phyloP scores from a whole-genome alignment of 2,113 vertebrate genomes.

The Terrapene triunguis region DNA sequence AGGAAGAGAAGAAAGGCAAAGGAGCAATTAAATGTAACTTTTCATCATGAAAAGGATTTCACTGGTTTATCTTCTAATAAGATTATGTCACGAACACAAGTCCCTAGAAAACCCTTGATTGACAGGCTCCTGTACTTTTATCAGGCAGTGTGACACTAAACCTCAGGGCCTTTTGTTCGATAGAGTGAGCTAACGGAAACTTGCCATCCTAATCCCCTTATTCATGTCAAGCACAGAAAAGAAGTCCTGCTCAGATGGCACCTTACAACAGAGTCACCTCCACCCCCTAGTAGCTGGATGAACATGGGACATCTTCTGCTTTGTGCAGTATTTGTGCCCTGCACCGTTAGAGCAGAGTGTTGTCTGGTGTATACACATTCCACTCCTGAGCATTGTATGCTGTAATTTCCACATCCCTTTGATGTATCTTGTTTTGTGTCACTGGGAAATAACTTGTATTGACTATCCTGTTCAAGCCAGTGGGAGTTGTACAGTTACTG shows the following conservation, averaged over 20 bases:
- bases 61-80: slow-evolving; percentile 95
- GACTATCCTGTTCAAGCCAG: not conserved
- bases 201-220: slow-evolving; percentile 98
- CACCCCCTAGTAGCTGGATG: slow-evolving; percentile 84
- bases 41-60: slow-evolving; percentile 88
- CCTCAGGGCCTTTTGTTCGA: slow-evolving; percentile 91
- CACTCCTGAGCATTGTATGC: rapidly evolving
- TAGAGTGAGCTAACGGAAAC: slow-evolving; percentile 96
- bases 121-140: slow-evolving; percentile 97
- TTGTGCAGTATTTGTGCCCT: not conserved
- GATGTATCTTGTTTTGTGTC: rapidly evolving
- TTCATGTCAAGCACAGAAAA: slow-evolving; percentile 96
- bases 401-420: rapidly evolving
- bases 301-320: slow-evolving; percentile 76
- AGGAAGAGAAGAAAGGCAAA: slow-evolving; percentile 65
- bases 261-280: slow-evolving; percentile 84
- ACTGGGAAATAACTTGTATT: rapidly evolving
- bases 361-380: rapidly evolving
- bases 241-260: slow-evolving; percentile 85
- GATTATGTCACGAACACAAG: slow-evolving; percentile 93
- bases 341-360: not conserved
- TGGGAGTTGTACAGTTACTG: not conserved
- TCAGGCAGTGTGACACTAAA: slow-evolving; percentile 96
- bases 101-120: slow-evolving; percentile 90
- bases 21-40: slow-evolving; percentile 87